A percentile compares a stretch with the other conserved stretches of the same genome.
phyloP scores from a whole-genome alignment of 2,797 vertebrate species.

The Mormyrops boulengeri region DNA sequence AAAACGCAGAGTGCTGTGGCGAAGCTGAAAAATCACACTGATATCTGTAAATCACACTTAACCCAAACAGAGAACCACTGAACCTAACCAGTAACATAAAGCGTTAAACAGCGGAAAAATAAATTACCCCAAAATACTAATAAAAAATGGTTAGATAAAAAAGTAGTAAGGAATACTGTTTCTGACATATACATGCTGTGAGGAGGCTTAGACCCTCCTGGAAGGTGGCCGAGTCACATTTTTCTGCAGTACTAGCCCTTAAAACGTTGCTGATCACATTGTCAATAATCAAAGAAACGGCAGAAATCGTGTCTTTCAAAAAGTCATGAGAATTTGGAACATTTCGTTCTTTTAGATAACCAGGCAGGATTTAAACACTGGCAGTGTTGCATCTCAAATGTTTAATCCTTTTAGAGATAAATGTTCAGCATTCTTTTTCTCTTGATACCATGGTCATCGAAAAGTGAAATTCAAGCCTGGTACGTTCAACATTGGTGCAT shows the following conservation, averaged over 20 bases:
- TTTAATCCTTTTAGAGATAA: background rate
- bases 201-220: background rate
- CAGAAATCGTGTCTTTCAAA: background rate
- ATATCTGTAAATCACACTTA: constrained; percentile 7
- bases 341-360: background rate
- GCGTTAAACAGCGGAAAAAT: background rate
- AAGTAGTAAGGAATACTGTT: constrained; percentile 31
- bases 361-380: background rate
- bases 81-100: constrained; percentile 5
- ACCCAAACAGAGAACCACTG: constrained; percentile 3
- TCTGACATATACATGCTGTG: constrained; percentile 18
- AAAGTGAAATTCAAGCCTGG: background rate
- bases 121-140: constrained; percentile 22
- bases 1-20: background rate
- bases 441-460: background rate
- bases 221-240: background rate
- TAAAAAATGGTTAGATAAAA: constrained; percentile 29
- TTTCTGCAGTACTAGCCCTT: constrained; percentile 62
- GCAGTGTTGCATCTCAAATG: background rate
- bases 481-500: background rate
- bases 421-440: background rate
- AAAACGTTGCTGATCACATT: constrained; percentile 39
- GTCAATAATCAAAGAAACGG: background rate
- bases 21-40: background rate
- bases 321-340: background rate